Evolutionary conservation across 1,140 invertebrate species (phyloP), one percentile per base, ranked within the genome.

Genomic region (Drosophila lini): DNA sequence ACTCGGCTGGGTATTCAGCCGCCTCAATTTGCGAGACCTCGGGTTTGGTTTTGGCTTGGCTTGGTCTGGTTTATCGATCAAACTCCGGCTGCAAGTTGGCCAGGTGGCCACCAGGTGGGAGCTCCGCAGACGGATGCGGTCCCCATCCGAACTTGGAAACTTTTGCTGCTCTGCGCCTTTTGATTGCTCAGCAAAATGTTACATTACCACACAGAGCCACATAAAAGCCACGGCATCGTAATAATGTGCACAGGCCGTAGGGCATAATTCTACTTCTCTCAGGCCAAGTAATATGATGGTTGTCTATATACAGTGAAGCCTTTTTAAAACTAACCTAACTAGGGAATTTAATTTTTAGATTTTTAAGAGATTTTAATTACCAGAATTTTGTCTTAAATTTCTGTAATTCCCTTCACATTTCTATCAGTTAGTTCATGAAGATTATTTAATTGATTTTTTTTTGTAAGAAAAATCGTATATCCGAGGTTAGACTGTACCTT

Each of bases 161-260:
- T 67, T 71, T 59, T 36, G 64, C 50, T 71, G 68, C 68, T 65
- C 68, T 71, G 68, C 68, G 68, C 68, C 68, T 71, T 69, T 77
- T 77, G 74, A 77, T 77, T 77, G 74, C 74, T 77, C 74, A 77
- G 74, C 74, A 77, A 77, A 77, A 77, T 77, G 74, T 77, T 69
- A 77, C 74, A 77, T 77, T 77, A 77, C 62, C 74, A 57, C 59
- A 74, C 59, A 64, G 59, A 64, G 59, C 69, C 68, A 74, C 71
- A 75, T 62, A 77, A 69, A 68, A 77, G 65, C 32, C 15, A 19
- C 11, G 55, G 68, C 61, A 44, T 67, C 65, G 65, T 67, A 69
- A 69, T 69, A 69, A 53, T 69, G 65, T 67, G 31, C 38, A 42
- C 61, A 34, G 36, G 61, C 61, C 61, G 36, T 53, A 45, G 65